Base-by-base conservation (phyloP, 2,888 invertebrate genomes). In the Agelastica alni region DNA sequence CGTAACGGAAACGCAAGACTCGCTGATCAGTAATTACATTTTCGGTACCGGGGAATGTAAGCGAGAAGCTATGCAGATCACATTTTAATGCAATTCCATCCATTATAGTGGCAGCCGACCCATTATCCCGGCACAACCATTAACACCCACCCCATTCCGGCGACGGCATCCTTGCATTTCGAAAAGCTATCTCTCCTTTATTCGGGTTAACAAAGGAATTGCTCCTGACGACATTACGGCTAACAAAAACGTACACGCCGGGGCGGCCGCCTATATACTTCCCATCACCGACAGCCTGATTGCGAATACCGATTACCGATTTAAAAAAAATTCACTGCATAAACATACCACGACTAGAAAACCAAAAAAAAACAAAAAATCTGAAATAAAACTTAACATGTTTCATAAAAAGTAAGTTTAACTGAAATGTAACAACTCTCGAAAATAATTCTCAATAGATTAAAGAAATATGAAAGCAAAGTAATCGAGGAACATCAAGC, bases 1-100 rank as follows among this genome's bases (percentile, higher is more conserved):
- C 69, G 66, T 69, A 68, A 70, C 69, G 69, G 68, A 66, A 67
- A 65, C 65, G 70, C 70, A 71, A 72, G 70, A 70, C 49, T 71
- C 41, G 31, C 41, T 22, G 49, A 49, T 71, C 72, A 68, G 72
- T 71, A 72, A 72, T 72, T 71, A 72, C 70, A 70, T 71, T 72
- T 70, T 68, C 69, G 66, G 68, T 68, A 67, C n/a, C 67, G 66
- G 65, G 66, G 67, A 70, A 70, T 73, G 72, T 74, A 73, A 71
- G 65, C 75, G 73, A 70, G 49, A 49, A 31, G 72, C 77, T 76
- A 77, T 77, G 77, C 77, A 77, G 77, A 78, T 78, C 78, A 77
- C 77, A 78, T 77, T 78, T 78, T 78, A 78, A 77, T 78, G 77
- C 77, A 77, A 78, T 78, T 78, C 77, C 76, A 77, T 78, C 77